Conservation (phyloP, 1,140 invertebrate species). For the Musca vetustissima region DNA sequence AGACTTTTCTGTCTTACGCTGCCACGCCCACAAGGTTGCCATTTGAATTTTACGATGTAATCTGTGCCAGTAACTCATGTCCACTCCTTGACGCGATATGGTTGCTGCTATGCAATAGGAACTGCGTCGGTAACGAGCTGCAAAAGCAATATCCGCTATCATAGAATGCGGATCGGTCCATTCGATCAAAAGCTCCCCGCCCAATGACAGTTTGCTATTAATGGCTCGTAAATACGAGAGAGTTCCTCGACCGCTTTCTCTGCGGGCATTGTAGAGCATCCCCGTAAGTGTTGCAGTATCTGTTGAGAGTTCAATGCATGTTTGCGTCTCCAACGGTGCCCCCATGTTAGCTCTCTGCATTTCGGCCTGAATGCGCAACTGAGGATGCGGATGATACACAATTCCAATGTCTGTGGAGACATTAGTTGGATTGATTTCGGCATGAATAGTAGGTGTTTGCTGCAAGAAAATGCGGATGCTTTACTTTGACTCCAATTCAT, state of each 20-base stretch:
- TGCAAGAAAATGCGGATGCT: slow-evolving; percentile 21
- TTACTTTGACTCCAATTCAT: neutral
- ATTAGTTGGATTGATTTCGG: slow-evolving; percentile 49
- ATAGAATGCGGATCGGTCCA: slow-evolving; percentile 42
- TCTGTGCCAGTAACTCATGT: slow-evolving; percentile 53
- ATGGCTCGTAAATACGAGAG: slow-evolving; percentile 46
- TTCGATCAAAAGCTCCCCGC: slow-evolving; percentile 44
- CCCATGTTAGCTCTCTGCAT: slow-evolving; percentile 38
- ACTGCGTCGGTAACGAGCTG: slow-evolving; percentile 35
- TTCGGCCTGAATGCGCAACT: slow-evolving; percentile 42
- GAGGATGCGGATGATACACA: slow-evolving; percentile 45
- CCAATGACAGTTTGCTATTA: slow-evolving; percentile 40
- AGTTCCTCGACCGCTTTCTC: slow-evolving; percentile 44
- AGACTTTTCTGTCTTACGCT: slow-evolving; percentile 43
- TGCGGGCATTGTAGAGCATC: slow-evolving; percentile 45
- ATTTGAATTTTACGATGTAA: slow-evolving; percentile 50
- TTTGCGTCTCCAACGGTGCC: slow-evolving; percentile 37
- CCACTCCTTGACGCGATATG: slow-evolving; percentile 41
- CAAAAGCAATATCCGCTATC: slow-evolving; percentile 39
- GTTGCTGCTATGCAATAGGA: slow-evolving; percentile 43
- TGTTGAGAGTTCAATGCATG: slow-evolving; percentile 43
- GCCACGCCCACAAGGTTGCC: slow-evolving; percentile 48
- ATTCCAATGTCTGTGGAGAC: slow-evolving; percentile 47
- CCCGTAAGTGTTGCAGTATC: slow-evolving; percentile 43
- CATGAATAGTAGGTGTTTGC: slow-evolving; percentile 48